Evolutionary conservation across 2,888 invertebrate species (phyloP).

Genomic region (Lacanobia oleracea): DNA sequence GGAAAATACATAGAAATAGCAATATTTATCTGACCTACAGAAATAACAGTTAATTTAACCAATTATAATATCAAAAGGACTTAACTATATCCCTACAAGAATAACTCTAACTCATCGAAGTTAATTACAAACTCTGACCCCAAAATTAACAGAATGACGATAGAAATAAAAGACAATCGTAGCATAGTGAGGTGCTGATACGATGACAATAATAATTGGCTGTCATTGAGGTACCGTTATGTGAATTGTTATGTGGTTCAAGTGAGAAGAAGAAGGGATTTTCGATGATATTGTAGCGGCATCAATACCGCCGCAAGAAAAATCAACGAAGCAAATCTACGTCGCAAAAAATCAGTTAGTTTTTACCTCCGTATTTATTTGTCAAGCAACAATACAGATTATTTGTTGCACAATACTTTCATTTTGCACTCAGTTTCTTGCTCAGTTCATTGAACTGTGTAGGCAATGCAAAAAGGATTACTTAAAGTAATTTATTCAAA

Average conservation of each 20-base stretch:
- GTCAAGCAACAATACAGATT: background rate
- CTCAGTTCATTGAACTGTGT: constrained; percentile 13
- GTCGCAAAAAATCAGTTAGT: no score
- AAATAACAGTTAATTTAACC: background rate
- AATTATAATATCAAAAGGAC: background rate
- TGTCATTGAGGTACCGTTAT: constrained; percentile 50
- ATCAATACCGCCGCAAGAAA: no score
- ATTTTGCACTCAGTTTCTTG: constrained; percentile 8
- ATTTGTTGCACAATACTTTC: constrained; percentile 37
- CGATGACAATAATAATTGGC: constrained; percentile 6
- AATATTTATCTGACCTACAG: background rate
- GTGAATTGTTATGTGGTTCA: constrained; percentile 24
- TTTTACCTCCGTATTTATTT: no score
- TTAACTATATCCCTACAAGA: background rate
- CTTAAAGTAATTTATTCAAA: constrained; percentile 28
- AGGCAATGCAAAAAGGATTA: constrained; percentile 1
- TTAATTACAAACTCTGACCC: constrained; percentile 41
- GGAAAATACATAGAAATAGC: background rate
- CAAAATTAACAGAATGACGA: constrained; percentile 31
- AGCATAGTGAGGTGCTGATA: constrained; percentile 19
- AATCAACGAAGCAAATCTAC: no score
- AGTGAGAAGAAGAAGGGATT: background rate
- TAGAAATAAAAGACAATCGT: constrained; percentile 32
- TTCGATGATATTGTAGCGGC: background rate
- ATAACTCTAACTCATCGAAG: constrained; percentile 19